Conservation (phyloP, 2,888 invertebrate genomes). For the Drosophila longiperda region DNA sequence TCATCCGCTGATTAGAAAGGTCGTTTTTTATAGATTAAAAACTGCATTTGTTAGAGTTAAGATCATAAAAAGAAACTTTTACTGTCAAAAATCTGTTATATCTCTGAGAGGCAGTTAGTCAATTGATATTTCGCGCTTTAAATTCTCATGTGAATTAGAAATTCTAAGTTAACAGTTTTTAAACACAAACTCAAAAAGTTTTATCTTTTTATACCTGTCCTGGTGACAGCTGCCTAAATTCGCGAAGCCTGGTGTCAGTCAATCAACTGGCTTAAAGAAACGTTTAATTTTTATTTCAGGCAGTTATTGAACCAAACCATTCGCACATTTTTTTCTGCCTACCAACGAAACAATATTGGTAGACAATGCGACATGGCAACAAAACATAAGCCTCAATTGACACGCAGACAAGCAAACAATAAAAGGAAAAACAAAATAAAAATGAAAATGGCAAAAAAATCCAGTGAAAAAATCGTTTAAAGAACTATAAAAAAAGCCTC, state of each 20-base stretch:
- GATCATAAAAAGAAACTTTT: neutral
- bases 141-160: neutral
- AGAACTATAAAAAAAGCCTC: neutral
- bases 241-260: slow-evolving; percentile 57
- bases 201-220: slow-evolving; percentile 9
- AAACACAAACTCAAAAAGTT: neutral
- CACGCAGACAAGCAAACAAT: slow-evolving; percentile 53
- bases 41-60: neutral
- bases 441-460: slow-evolving; percentile 23
- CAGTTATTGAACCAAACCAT: slow-evolving; percentile 32
- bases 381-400: slow-evolving; percentile 62
- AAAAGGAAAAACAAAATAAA: slow-evolving; percentile 23
- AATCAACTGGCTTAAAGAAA: slow-evolving; percentile 65
- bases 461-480: neutral
- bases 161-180: neutral
- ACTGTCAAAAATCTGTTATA: neutral
- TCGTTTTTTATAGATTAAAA: neutral
- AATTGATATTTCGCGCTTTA: neutral
- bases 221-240: slow-evolving; percentile 57
- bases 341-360: slow-evolving; percentile 5
- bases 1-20: neutral
- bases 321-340: slow-evolving; percentile 7
- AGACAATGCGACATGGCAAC: slow-evolving; percentile 39
- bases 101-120: neutral
- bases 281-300: slow-evolving; percentile 69